Evolutionary conservation across 2,888 invertebrate species (phyloP), one percentile per base, ranked within the genome.

Genomic region (Abrostola triplasia): DNA sequence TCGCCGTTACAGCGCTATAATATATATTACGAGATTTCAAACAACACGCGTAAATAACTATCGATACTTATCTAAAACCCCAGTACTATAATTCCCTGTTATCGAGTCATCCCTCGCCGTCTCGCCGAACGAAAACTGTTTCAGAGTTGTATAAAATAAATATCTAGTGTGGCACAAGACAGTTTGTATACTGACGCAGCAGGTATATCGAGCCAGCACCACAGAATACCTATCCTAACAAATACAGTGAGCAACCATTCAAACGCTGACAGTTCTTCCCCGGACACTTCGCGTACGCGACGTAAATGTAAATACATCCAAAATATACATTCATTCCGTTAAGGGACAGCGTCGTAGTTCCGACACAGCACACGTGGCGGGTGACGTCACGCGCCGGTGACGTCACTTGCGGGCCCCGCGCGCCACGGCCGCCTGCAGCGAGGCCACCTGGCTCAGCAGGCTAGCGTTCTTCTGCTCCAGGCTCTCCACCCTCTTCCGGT

Each of bases 381-480:
- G 79, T 83, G 86, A 86, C 85, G 85, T 88, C 89, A 86, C 80
- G 76, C n/a, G 59, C 38, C 38, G 53, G 59, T 70, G 86, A 78
- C 88, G 93, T 93, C 91, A 93, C 92, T 95, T 95, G 84, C 95
- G 88, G 76, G 89, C 90, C 70, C 95, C 95, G 84, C 95, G 94
- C 78, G 96, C 95, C 64, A 97, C 95, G 58, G 97, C 92, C 66
- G 97, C 95, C 90, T 97, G 97, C 79, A 98, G 91, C 80, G 97
- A 97, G 73, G 97, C 96, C 84, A 98, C 94, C 90, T 98, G 97
- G 86, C 95, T 96, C 80, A 97, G 90, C 69, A 98, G 95, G 83
- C 95, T 96, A 64, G 96, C 96, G 92, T 98, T 98, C 79, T 96
- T 96, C 84, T 96, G 96, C 90, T 98, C 97, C 52, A 98, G 92